Conservation (phyloP, 37 sponge, comb jelly and placozoan species). For the Geodia barretti region DNA sequence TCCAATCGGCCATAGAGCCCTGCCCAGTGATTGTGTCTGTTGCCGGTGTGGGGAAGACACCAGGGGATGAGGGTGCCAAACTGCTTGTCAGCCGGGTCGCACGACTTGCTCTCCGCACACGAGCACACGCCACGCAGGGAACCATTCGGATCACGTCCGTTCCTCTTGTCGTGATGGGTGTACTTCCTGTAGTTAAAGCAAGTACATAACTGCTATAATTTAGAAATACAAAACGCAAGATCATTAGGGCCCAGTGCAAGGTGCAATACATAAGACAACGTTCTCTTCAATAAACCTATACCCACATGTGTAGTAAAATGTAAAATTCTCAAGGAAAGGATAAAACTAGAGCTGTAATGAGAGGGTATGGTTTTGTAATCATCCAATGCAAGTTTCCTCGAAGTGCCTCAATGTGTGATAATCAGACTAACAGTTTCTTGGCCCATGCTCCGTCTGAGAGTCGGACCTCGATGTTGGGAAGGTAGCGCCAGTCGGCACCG, state of each 20-base stretch:
- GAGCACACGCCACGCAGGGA: slow-evolving; percentile 80
- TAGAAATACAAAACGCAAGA: neutral
- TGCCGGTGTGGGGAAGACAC: slow-evolving; percentile 96
- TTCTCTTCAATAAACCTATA: no score
- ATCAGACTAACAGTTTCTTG: slow-evolving; percentile 81
- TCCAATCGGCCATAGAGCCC: slow-evolving; percentile 89
- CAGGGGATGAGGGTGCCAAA: slow-evolving; percentile 89
- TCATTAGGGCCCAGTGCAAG: no score
- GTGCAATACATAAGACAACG: neutral
- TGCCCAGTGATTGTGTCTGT: slow-evolving; percentile 93
- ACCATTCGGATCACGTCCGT: slow-evolving; percentile 56
- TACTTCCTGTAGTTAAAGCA: slow-evolving; percentile 49
- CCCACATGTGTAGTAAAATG: no score
- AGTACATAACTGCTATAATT: neutral
- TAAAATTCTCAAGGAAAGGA: no score
- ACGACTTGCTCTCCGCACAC: slow-evolving; percentile 75
- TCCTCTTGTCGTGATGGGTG: slow-evolving; percentile 78
- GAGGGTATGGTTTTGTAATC: no score
- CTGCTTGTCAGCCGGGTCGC: slow-evolving; percentile 90
- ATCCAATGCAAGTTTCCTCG: no score
- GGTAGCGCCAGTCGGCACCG: slow-evolving; percentile 95
- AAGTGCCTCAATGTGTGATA: no score
- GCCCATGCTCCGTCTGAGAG: slow-evolving; percentile 85
- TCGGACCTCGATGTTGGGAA: slow-evolving; percentile 79
- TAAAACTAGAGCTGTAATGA: no score